These are phyloP conservation scores for Andrena haemorrhoa DNA, from an alignment of 2,888 invertebrate species.

Conservation along the genomic window DNA sequence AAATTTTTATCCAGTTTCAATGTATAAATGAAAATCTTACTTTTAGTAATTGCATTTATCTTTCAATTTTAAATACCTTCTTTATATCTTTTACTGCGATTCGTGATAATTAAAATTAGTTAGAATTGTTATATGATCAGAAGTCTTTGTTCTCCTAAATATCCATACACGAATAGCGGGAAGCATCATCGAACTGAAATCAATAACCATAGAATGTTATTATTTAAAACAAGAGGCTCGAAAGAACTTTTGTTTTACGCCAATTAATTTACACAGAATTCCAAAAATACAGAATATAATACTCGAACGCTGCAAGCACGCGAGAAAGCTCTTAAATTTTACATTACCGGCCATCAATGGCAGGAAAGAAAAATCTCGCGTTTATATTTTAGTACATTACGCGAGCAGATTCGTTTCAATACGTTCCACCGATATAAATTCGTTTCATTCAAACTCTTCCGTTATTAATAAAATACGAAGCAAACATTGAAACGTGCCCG, in stretches of 20 bases:
- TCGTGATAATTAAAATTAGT: no score
- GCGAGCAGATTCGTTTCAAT: not conserved
- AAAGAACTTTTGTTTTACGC: not conserved
- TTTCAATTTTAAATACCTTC: no score
- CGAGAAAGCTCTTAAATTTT: slow-evolving; percentile 4
- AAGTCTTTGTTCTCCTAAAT: no score
- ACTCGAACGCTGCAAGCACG: not conserved
- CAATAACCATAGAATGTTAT: not conserved
- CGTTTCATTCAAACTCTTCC: not conserved
- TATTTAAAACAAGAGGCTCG: not conserved
- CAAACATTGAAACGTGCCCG: not conserved
- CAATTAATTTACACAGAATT: slow-evolving; percentile 12
- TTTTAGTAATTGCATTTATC: no score
- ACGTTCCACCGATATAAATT: not conserved
- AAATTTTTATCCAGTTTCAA: no score
- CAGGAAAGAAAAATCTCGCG: not conserved
- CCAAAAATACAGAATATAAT: not conserved
- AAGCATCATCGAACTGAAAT: not conserved
- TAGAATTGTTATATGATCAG: no score
- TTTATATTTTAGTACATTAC: slow-evolving; percentile 15
- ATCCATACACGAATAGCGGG: no score
- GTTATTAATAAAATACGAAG: slow-evolving; percentile 15
- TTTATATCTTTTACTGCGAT: no score
- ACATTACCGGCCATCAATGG: not conserved
- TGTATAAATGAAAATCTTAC: no score